Conservation (phyloP, 2,888 invertebrate species). For the Drosophila fulvimacula region DNA sequence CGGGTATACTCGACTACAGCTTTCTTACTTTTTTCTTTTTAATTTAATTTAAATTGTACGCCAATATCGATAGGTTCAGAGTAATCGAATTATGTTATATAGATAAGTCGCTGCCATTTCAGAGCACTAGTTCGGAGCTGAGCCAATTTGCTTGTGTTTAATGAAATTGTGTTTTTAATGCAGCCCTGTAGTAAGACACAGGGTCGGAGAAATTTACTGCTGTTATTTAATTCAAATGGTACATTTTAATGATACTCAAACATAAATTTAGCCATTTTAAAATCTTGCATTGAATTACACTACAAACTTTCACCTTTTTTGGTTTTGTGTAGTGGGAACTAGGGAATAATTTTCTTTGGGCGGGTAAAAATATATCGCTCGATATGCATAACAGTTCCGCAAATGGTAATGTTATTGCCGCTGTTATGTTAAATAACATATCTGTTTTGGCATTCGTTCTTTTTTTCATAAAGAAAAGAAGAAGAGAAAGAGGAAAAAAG, state of each 20-base stretch:
- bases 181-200: not conserved
- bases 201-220: not conserved
- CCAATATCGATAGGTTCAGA: not conserved
- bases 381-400: slow-evolving; percentile 26
- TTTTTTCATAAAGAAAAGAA: slow-evolving; percentile 65
- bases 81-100: not conserved
- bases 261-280: not conserved
- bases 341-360: not conserved
- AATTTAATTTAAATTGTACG: not conserved
- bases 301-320: not conserved
- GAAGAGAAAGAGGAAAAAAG: slow-evolving; percentile 71
- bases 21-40: no score
- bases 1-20: no score
- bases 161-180: not conserved
- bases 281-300: not conserved
- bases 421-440: slow-evolving; percentile 61
- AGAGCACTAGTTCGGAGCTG: slow-evolving; percentile 1
- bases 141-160: not conserved
- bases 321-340: no score
- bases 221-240: slow-evolving; percentile 19
- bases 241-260: not conserved
- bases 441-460: slow-evolving; percentile 69
- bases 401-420: slow-evolving; percentile 49
- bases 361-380: slow-evolving; percentile 7
- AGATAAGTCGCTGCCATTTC: not conserved